Evolutionary conservation across 1,140 invertebrate genomes (phyloP), one percentile per base, ranked within the genome.

Genomic region (Drosophila yakuba): DNA sequence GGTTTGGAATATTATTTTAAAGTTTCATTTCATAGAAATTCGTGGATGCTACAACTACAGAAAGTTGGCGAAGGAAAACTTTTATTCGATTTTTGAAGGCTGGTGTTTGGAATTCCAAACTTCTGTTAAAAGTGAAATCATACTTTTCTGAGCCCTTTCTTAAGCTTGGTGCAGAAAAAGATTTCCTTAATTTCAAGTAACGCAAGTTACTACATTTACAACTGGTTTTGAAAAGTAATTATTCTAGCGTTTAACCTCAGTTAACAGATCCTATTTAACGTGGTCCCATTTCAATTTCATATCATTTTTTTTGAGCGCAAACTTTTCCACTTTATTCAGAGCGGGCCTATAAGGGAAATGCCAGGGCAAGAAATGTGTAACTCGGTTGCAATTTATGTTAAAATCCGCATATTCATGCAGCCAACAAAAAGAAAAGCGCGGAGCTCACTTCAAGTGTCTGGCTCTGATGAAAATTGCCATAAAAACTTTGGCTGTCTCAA

Each of bases 401-500:
- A 82, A 82, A 68, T 67, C 76, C 64, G 44, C 56, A 74, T 68
- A 74, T 84, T 80, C 72, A 76, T 60, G 57, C 62, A 67, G 56
- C 62, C 52, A 58, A 14, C 55, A 43, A 50, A 43, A 66, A 50
- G 41, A 45, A 51, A 32, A 10, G 23, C n/a, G 51, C 14, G 15
- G 45, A 45, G 57, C 36, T 59, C 66, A 64, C 76, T 79, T 68
- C 58, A 71, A 56, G 68, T 66, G 79, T 88, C 83, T 88, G 84
- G 52, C 61, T 74, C 32, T 55, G 58, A 50, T 61, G 64, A 71
- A 80, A 78, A 85, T 85, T 85, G 81, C 63, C 78, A 80, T 88
- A 89, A 88, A 84, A 88, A 88, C 83, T 88, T 86, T 88, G 71
- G 51, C 84, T 74, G 79, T 88, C 84, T 88, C 84, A 89, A 83